Base-by-base conservation (phyloP, 2,888 invertebrate species). In the Odontomyia ornata region DNA sequence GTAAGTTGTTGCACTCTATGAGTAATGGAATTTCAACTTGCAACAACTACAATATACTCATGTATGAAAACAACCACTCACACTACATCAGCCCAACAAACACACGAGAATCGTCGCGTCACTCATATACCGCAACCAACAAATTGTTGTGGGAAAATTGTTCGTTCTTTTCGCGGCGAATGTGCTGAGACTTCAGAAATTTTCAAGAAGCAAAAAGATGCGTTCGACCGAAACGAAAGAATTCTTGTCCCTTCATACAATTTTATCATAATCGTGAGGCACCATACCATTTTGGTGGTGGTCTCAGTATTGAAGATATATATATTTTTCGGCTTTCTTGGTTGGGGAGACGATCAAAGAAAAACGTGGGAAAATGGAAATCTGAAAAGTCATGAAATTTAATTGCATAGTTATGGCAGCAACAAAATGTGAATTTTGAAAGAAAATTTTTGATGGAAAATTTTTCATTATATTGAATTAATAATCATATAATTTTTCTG, bases 91-190 rank as follows among this genome's bases (percentile, higher is more conserved):
- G 23, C 21, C 21, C 60, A 60, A 60, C 11, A 25, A 60, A 21
- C 18, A 27, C 23, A 64, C n/a, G n/a, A n/a, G 1, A 60, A 23
- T 1, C 7, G 60, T 0, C 60, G 18, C 60, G 25, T 60, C 60
- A 25, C 25, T 36, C 60, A 60, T 25, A 56, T 67, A 46, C 21
- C 46, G 47, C 69, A 69, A 23, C 46, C 21, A 47, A 69, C 46
- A 69, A 69, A 69, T 69, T 69, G 69, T 69, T 69, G 69, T 69
- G 69, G 46, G 69, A 69, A 69, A 69, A 69, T 69, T 47, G 25
- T 46, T 30, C 36, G 2, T 9, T 30, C n/a, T 60, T 60, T 7
- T 52, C n/a, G n/a, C n/a, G 52, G 52, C 13, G 25, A 60, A 13
- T 60, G 52, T 15, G n/a, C n/a, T 60, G 60, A 60, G 60, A 60